Evolutionary conservation across 1,140 invertebrate genomes (phyloP), one percentile per base, ranked within the genome.

Genomic region (Orius laevigatus): DNA sequence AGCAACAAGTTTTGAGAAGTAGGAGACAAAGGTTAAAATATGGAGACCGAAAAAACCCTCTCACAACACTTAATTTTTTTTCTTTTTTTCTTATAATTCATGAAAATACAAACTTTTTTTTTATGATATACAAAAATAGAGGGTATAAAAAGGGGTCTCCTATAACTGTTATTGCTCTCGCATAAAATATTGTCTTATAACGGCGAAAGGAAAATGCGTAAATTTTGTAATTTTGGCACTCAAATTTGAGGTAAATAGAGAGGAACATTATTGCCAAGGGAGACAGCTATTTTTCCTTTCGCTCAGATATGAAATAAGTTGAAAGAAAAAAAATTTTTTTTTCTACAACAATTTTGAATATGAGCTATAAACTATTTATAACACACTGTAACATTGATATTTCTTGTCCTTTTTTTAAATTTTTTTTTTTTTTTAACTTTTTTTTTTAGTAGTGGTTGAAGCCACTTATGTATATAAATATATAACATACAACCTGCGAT

Each of bases 41-140:
- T 33, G 15, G 16, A 43, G 14, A 15, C n/a, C 8, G 12, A 16
- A 43, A 33, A 16, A 32, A 18, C 12, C 16, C 8, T 31, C 14
- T 53, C 40, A 42, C 35, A 48, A 33, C 35, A 49, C 50, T 51
- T 38, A 34, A 53, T 54, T 53, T 48, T 49, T 16, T 52, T 52
- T 39, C 39, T 45, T 40, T 51, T 48, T 16, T 12, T 12, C n/a
- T 16, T n/a, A n/a, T 38, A 38, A 38, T 12, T 38, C n/a, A 38
- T 42, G 10, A 19, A 40, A 52, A 34, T 51, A 49, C 49, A 36
- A 58, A 59, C 58, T 60, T 57, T 55, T 56, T 56, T 57, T 59
- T 59, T 55, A 55, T 60, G 57, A 57, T 54, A 60, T 63, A 63
- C 60, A 65, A 65, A 65, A 65, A 65, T 65, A 65, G 63, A 63